Base-by-base conservation (phyloP, 2,113 vertebrate species). In the Corythaixoides concolor region DNA sequence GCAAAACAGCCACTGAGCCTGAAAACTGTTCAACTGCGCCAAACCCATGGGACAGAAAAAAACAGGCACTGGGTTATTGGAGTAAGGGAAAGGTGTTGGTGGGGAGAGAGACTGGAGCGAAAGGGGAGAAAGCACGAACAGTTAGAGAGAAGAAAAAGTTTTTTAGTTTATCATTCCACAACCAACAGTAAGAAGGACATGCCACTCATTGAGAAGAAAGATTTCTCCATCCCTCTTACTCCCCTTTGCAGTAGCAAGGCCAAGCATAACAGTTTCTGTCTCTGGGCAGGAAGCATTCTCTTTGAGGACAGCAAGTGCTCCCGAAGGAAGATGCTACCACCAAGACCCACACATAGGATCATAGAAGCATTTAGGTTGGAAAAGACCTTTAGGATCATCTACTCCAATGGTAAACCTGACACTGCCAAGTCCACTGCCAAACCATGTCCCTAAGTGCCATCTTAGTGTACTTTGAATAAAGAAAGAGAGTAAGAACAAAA, bases 51-150 rank as follows among this genome's bases (percentile, higher is more conserved):
- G 26, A 3, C 52, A 66, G 52, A 17, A 53, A 39, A 88, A 30
- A 52, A 20, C 12, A 52, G 19, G 2, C 50, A 39, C 20, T 11
- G 37, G 23, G 50, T 12, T 58, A 27, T 19, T 15, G 20, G 24
- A 77, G 19, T 43, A 30, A 52, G 19, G 43, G 28, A 35, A 39
- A 78, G 12, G 21, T 23, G 12, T 22, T 22, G 14, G 32, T 1
- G 2, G 19, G 12, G 18, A 32, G 20, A n/a, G 6, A 28, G 7
- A 4, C 3, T 18, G 15, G 8, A 43, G 16, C 4, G 23, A 24
- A 83, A 35, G 43, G 35, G 22, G 45, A 67, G 52, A 60, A 89
- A 64, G 8, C 4, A 27, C 19, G 68, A 62, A 43, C 23, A 76
- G 21, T 28, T 13, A 68, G 11, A 63, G 6, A 27, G 7, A 49